phyloP scores from a whole-genome alignment of 2,888 invertebrate genomes.

The Hyalella azteca region DNA sequence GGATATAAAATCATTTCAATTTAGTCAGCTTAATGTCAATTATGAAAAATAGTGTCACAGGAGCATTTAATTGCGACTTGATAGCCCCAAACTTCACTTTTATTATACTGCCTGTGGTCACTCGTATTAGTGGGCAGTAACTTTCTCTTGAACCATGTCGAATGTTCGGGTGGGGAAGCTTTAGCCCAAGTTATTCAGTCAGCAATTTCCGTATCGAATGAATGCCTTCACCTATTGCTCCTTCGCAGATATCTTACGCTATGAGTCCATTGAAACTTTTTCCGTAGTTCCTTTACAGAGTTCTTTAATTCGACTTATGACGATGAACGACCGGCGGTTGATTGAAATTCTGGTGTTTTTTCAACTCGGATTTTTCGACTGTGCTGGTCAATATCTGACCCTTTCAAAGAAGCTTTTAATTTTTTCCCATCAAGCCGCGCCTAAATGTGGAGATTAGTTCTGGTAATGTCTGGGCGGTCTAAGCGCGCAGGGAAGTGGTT shows the following conservation, averaged over 20 bases:
- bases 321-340: not conserved
- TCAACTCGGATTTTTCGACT: not conserved
- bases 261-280: not conserved
- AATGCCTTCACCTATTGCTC: conserved; percentile 18
- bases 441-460: conserved; percentile 8
- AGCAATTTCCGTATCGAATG: conserved; percentile 33
- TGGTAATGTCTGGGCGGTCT: not conserved
- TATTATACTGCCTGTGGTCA: conserved; percentile 8
- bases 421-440: not conserved
- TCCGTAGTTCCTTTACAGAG: not conserved
- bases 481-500: too few relatives aligned
- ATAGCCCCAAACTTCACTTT: too few relatives aligned
- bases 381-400: not conserved
- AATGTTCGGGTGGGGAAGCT: not conserved
- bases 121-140: conserved; percentile 8
- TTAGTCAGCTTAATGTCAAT: too few relatives aligned
- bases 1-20: too few relatives aligned
- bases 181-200: conserved; percentile 12
- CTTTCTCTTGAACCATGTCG: conserved; percentile 24
- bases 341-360: not conserved
- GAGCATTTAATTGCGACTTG: too few relatives aligned
- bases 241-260: not conserved
- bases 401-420: conserved; percentile 12
- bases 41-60: too few relatives aligned
- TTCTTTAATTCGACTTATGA: not conserved